Conservation (phyloP, 2,888 invertebrate genomes). For the Siphlonurus alternatus region DNA sequence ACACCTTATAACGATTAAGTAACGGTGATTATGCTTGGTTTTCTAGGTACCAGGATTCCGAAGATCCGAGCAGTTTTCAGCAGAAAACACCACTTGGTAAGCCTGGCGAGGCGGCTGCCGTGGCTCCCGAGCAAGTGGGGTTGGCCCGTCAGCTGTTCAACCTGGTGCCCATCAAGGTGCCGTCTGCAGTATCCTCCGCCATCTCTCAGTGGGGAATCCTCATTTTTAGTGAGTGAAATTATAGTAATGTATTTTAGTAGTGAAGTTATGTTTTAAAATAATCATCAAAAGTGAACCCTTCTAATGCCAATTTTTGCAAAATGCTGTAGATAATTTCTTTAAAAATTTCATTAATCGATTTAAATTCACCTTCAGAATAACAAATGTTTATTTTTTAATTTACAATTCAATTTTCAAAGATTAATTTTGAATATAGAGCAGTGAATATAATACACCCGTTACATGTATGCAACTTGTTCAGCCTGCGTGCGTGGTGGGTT, state of each 20-base stretch:
- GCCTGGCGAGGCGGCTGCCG: neutral
- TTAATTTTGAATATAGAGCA: too few species aligned
- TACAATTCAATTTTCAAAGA: too few species aligned
- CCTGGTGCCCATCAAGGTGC: conserved; percentile 48
- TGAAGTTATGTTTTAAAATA: neutral
- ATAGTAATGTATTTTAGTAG: neutral
- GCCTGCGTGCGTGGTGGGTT: too few species aligned
- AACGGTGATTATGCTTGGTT: too few species aligned
- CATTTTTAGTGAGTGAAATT: conserved; percentile 33
- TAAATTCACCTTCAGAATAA: too few species aligned
- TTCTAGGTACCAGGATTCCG: neutral
- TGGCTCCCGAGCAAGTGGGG: neutral
- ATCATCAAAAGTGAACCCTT: conserved; percentile 6
- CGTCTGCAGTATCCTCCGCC: conserved; percentile 41
- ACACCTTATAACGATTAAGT: neutral
- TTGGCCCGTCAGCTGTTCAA: conserved; percentile 35
- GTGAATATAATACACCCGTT: too few species aligned
- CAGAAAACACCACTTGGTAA: neutral
- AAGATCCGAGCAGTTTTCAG: neutral
- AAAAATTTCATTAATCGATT: neutral
- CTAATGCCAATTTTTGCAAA: neutral
- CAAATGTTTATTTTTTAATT: too few species aligned
- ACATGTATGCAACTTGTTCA: too few species aligned
- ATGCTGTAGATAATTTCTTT: neutral
- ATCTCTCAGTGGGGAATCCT: conserved; percentile 45